Conservation (phyloP, 1,140 invertebrate species). For the Mesaphorura yosii region DNA sequence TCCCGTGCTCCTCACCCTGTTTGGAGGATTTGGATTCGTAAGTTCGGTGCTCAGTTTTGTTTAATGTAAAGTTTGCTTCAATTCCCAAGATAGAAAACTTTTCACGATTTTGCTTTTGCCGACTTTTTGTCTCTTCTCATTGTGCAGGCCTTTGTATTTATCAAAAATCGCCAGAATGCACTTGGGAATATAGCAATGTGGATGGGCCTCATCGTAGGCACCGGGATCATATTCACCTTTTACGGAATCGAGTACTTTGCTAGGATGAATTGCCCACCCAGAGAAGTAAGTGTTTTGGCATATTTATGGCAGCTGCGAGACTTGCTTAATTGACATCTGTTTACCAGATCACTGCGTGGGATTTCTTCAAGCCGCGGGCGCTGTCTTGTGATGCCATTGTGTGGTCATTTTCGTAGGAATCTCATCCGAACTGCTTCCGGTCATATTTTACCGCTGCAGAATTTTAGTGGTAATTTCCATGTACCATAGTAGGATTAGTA, state of each 20-base stretch:
- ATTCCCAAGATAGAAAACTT: too few relatives aligned
- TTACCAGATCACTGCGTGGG: constrained; percentile 10
- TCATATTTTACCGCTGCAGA: neutral
- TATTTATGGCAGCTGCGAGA: constrained; percentile 2
- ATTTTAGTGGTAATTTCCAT: constrained; percentile 5
- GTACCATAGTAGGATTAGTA: too few relatives aligned
- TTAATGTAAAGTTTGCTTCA: too few relatives aligned
- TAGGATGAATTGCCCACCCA: constrained; percentile 56
- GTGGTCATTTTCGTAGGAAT: neutral
- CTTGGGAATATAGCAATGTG: constrained; percentile 68
- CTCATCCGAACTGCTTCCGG: neutral
- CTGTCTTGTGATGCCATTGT: constrained; percentile 41
- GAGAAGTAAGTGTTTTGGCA: constrained; percentile 23
- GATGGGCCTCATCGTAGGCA: constrained; percentile 62
- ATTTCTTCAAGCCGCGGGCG: constrained; percentile 45
- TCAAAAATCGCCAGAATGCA: constrained; percentile 40
- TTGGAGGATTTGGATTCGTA: constrained; percentile 49
- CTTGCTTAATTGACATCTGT: constrained; percentile 1
- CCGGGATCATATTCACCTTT: constrained; percentile 58
- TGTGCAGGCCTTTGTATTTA: constrained; percentile 48
- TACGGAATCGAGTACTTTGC: constrained; percentile 80
- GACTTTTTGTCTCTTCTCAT: too few relatives aligned
- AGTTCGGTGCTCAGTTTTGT: too few relatives aligned
- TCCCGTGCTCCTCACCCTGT: constrained; percentile 64
- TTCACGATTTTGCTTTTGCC: too few relatives aligned